Conservation (phyloP, 1,140 invertebrate genomes). For the Apis florea region DNA sequence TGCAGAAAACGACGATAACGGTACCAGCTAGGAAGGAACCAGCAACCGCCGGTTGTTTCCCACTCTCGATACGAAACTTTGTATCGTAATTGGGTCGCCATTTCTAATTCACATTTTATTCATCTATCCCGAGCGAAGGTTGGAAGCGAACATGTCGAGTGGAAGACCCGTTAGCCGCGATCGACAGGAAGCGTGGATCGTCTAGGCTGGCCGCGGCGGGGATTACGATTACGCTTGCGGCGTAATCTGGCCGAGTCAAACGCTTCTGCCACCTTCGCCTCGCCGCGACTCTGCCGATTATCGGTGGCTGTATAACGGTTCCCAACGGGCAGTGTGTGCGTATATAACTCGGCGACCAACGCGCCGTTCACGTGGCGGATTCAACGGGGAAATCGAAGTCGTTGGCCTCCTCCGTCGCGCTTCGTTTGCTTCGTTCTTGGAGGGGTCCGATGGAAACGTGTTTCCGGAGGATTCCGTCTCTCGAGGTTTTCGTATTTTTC, state of each 20-base stretch:
- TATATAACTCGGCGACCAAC: not conserved
- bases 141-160: not conserved
- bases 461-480: no score
- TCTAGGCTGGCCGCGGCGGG: conserved; percentile 8
- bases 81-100: conserved; percentile 26
- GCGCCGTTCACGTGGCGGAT: conserved; percentile 3
- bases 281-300: conserved; percentile 21
- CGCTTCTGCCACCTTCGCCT: conserved; percentile 10
- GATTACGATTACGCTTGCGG: conserved; percentile 29
- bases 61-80: no score
- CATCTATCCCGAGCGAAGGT: conserved; percentile 19
- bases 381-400: conserved; percentile 1
- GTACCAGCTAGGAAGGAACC: not conserved
- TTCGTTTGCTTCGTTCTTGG: not conserved
- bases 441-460: no score
- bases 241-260: conserved; percentile 22
- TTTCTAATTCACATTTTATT: conserved; percentile 4
- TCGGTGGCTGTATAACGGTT: conserved; percentile 38
- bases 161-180: conserved; percentile 40
- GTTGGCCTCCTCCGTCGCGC: not conserved
- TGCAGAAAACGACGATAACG: not conserved
- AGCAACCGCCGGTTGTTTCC: not conserved
- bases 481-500: no score
- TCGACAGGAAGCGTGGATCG: conserved; percentile 38
- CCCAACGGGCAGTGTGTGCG: not conserved